phyloP scores from a whole-genome alignment of 2,113 vertebrate species.

The Istiophorus platypterus region DNA sequence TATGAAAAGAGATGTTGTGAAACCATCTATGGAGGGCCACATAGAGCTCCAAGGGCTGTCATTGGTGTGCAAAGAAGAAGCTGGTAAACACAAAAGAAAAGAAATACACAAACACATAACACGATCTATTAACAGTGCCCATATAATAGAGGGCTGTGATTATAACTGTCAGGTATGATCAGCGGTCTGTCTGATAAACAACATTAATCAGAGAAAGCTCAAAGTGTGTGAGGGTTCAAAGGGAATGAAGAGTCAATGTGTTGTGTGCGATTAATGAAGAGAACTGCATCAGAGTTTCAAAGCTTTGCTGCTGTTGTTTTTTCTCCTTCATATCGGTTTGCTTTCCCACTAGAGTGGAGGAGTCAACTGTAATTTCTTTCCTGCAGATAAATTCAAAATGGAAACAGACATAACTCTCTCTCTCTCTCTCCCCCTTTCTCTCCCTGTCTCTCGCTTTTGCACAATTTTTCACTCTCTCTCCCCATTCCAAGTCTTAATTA shows the following conservation, averaged over 20 bases:
- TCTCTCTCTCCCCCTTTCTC: conserved; percentile 57
- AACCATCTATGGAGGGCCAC: background rate
- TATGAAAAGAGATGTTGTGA: conserved; percentile 5
- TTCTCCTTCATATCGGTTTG: conserved; percentile 67
- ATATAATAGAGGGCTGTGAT: conserved; percentile 40
- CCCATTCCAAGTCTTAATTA: conserved; percentile 81
- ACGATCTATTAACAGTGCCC: conserved; percentile 37
- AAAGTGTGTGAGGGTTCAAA: conserved; percentile 67
- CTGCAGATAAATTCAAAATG: conserved; percentile 79
- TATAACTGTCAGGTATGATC: conserved; percentile 64
- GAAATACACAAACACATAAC: background rate
- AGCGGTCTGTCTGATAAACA: conserved; percentile 58
- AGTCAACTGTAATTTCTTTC: conserved; percentile 84
- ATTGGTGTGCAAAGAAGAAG: background rate
- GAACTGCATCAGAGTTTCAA: conserved; percentile 71
- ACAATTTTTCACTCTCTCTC: conserved; percentile 20
- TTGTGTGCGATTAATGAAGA: conserved; percentile 74
- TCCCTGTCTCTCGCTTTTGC: conserved; percentile 46
- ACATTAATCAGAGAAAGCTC: conserved; percentile 63
- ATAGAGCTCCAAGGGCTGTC: conserved; percentile 31
- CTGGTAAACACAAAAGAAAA: conserved; percentile 46
- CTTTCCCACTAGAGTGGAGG: conserved; percentile 74
- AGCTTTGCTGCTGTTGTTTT: conserved; percentile 71
- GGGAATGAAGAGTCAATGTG: conserved; percentile 59
- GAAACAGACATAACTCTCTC: conserved; percentile 76